Evolutionary conservation across 64 coral and sea anemone genomes (phyloP).

Genomic region (Montipora sp.): DNA sequence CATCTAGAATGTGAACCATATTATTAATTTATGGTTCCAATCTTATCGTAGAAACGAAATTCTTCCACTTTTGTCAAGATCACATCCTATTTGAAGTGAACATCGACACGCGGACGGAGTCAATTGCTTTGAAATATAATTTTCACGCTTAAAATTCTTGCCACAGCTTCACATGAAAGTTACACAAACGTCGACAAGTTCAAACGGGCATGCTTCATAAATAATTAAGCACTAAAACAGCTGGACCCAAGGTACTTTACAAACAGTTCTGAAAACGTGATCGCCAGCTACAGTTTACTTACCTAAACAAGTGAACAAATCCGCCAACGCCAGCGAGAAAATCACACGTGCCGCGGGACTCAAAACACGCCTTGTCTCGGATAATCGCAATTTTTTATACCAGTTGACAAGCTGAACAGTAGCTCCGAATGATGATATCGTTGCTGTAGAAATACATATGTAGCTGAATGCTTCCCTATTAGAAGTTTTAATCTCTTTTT

Average conservation of each 20-base stretch:
- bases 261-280: background rate
- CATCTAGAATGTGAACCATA: no score
- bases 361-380: slow-evolving; percentile 49
- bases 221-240: background rate
- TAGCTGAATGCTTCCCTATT: slow-evolving; percentile 48
- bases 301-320: slow-evolving; percentile 88
- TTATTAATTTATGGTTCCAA: no score
- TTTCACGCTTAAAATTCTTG: no score
- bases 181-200: no score
- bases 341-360: slow-evolving; percentile 59
- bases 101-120: no score
- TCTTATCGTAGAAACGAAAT: no score
- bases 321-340: slow-evolving; percentile 75
- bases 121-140: no score
- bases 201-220: no score
- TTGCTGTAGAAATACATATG: slow-evolving; percentile 77
- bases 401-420: slow-evolving; percentile 68
- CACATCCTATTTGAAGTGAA: no score
- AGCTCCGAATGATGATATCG: slow-evolving; percentile 77
- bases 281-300: background rate
- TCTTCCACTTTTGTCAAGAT: no score
- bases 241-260: background rate
- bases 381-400: slow-evolving; percentile 26
- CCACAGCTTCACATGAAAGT: no score
- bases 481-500: slow-evolving; percentile 31